phyloP scores from a whole-genome alignment of 30 jellyfish, hydroid and myxozoan genomes.

The Aurelia aurita region DNA sequence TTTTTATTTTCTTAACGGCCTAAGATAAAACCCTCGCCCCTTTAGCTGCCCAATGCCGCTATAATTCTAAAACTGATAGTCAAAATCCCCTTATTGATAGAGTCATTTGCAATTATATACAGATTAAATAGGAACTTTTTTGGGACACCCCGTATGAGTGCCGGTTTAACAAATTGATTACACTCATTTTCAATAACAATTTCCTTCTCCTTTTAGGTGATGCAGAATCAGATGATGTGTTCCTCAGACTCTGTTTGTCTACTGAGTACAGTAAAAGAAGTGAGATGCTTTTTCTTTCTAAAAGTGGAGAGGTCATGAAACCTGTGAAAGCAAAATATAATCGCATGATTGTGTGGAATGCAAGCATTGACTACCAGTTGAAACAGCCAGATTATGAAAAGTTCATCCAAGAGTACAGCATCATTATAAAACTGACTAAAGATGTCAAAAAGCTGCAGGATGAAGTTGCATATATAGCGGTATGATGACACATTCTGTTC shows the following conservation, averaged over 20 bases:
- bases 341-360: conserved; percentile 56
- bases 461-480: conserved; percentile 19
- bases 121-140: no score
- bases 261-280: background rate
- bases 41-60: no score
- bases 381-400: conserved; percentile 52
- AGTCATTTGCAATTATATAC: no score
- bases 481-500: no score
- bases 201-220: conserved; percentile 25
- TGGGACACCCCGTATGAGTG: no score
- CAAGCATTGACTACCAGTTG: conserved; percentile 2
- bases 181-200: no score
- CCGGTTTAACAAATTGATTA: no score
- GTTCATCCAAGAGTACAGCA: conserved; percentile 36
- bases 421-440: conserved; percentile 19
- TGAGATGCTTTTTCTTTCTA: conserved; percentile 37
- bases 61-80: no score
- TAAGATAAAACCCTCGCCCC: no score
- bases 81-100: no score
- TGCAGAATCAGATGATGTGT: conserved; percentile 2
- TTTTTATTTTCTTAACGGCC: no score
- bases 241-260: conserved; percentile 2
- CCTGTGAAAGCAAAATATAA: conserved; percentile 22
- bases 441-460: conserved; percentile 4
- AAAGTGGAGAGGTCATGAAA: conserved; percentile 24